These are phyloP conservation scores for Sander lucioperca DNA, from an alignment of 2,113 vertebrate genomes.

Conservation along the genomic window DNA sequence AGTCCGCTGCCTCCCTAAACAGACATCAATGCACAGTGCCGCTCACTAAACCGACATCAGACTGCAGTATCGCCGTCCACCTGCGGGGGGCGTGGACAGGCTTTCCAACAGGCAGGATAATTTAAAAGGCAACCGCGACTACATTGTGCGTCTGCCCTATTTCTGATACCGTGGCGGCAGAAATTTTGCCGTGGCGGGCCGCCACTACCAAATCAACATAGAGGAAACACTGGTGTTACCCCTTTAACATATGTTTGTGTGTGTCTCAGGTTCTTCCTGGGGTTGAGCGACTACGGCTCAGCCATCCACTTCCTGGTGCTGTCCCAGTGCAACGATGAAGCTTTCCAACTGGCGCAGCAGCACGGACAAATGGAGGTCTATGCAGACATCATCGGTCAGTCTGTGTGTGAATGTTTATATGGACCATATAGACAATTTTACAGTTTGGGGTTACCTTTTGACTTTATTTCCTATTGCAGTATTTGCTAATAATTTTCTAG, in stretches of 20 bases:
- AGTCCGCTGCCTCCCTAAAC: too few relatives aligned
- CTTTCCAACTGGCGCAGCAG: conserved; percentile 97
- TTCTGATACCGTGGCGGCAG: too few relatives aligned
- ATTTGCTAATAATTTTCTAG: neutral
- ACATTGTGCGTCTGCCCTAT: too few relatives aligned
- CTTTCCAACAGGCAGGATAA: too few relatives aligned
- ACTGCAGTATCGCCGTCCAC: too few relatives aligned
- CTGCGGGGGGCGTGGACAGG: too few relatives aligned
- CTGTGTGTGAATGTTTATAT: neutral
- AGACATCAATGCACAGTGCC: too few relatives aligned
- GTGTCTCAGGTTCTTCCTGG: conserved; percentile 91
- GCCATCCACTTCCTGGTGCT: conserved; percentile 98
- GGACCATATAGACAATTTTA: neutral
- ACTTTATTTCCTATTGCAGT: neutral
- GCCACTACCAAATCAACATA: too few relatives aligned
- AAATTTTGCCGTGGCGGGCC: too few relatives aligned
- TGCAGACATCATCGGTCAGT: conserved; percentile 95
- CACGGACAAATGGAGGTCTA: conserved; percentile 98
- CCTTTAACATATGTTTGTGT: neutral
- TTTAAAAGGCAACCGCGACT: too few relatives aligned
- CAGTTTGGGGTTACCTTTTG: neutral
- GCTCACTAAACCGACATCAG: too few relatives aligned
- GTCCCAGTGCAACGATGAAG: conserved; percentile 96
- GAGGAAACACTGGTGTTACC: too few relatives aligned
- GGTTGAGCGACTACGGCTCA: conserved; percentile 93